These are phyloP conservation scores for Drymonia ruficornis DNA, from an alignment of 2,888 invertebrate genomes.

Conservation along the genomic window DNA sequence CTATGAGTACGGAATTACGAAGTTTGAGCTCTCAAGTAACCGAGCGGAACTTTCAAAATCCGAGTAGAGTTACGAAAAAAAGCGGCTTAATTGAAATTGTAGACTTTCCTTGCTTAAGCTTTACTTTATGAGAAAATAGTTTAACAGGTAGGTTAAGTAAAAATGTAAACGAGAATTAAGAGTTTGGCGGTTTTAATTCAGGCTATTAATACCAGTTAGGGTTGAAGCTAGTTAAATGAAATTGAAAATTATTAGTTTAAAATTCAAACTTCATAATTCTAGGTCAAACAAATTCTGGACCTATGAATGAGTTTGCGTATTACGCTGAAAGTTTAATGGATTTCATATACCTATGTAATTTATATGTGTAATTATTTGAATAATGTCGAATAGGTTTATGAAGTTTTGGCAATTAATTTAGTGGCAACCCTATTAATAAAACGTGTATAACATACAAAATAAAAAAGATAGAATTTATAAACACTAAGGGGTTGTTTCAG, in stretches of 20 bases:
- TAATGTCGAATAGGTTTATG: background rate
- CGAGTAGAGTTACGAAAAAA: conserved; percentile 43
- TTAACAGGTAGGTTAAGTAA: background rate
- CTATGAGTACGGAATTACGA: conserved; percentile 52
- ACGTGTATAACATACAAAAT: too few relatives aligned
- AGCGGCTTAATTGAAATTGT: conserved; percentile 49
- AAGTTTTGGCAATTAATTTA: too few relatives aligned
- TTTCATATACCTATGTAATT: conserved; percentile 3
- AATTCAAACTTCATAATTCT: conserved; percentile 17
- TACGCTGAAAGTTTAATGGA: conserved; percentile 13
- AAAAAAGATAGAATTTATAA: too few relatives aligned
- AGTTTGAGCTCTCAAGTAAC: conserved; percentile 49
- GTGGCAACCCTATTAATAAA: too few relatives aligned
- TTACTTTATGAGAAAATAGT: conserved; percentile 9
- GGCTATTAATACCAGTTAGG: conserved; percentile 26
- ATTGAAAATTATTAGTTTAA: conserved; percentile 32
- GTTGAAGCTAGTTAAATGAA: conserved; percentile 38
- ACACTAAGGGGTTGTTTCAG: too few relatives aligned
- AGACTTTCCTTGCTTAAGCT: conserved; percentile 46
- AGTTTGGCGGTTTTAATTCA: background rate
- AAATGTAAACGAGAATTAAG: too few relatives aligned
- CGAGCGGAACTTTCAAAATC: conserved; percentile 38
- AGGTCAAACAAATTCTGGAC: conserved; percentile 25
- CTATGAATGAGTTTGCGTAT: conserved; percentile 32
- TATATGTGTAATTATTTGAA: background rate